These are phyloP conservation scores for Cherax destructor DNA, from an alignment of 1,140 invertebrate species.

Conservation along the genomic window DNA sequence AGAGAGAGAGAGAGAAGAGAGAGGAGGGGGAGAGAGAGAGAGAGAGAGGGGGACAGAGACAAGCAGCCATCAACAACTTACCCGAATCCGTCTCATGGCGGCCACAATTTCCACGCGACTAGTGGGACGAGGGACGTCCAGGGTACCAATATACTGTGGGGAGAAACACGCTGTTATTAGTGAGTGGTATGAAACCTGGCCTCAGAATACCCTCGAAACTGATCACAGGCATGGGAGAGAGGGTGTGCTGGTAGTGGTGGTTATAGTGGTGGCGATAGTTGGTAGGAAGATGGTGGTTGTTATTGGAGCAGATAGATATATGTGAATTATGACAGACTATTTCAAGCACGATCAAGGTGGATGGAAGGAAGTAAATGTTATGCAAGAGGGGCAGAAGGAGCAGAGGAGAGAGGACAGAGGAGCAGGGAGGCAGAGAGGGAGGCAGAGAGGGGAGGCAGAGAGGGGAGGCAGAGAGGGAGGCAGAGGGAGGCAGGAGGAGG, in stretches of 20 bases:
- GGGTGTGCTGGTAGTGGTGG: not conserved
- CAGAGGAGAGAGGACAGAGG: too few relatives aligned
- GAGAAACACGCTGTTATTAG: not conserved
- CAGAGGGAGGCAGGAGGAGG: too few relatives aligned
- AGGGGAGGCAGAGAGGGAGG: too few relatives aligned
- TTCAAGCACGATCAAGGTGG: not conserved
- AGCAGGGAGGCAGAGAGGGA: too few relatives aligned
- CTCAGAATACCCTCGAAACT: too few relatives aligned
- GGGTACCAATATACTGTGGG: conserved; percentile 85
- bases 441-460: too few relatives aligned
- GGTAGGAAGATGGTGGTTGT: not conserved
- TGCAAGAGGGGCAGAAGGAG: too few relatives aligned
- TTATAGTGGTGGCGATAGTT: not conserved
- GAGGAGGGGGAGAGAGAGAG: not conserved
- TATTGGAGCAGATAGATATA: too few relatives aligned
- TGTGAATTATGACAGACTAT: too few relatives aligned
- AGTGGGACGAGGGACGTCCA: conserved; percentile 96
- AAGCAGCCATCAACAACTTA: conserved; percentile 2
- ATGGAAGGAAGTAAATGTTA: not conserved
- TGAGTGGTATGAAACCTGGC: too few relatives aligned
- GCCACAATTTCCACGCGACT: conserved; percentile 98
- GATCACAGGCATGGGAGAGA: not conserved
- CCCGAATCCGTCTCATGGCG: conserved; percentile 95
- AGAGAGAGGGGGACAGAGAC: not conserved
- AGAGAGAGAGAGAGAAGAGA: not conserved